These are phyloP conservation scores for Geotrypetes seraphini DNA, from an alignment of 2,797 vertebrate species.

Conservation along the genomic window DNA sequence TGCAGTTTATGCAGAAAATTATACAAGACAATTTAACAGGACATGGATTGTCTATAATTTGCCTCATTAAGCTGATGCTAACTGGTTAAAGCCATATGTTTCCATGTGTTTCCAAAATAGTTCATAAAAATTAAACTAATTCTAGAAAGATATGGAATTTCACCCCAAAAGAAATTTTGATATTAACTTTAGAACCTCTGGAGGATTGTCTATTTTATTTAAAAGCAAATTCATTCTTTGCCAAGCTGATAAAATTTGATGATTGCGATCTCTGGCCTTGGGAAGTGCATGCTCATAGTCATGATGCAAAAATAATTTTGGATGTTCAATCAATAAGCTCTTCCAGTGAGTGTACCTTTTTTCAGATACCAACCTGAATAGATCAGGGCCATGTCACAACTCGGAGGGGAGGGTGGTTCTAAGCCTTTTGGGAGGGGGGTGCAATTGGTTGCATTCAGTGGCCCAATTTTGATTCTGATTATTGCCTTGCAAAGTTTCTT, in stretches of 20 bases:
- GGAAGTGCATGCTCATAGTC: no score
- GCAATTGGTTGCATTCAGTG: no score
- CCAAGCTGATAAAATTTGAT: background rate
- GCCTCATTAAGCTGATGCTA: constrained; percentile 20
- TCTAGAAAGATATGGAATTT: constrained; percentile 21
- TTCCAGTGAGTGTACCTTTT: no score
- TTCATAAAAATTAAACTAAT: constrained; percentile 10
- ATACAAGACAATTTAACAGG: constrained; percentile 23
- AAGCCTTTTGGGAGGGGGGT: no score
- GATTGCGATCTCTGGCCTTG: no score
- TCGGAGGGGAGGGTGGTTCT: no score
- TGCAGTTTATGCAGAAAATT: constrained; percentile 14
- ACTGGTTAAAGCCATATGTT: constrained; percentile 31
- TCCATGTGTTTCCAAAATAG: constrained; percentile 36
- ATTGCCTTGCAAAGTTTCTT: no score
- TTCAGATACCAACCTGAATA: no score
- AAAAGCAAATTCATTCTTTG: background rate
- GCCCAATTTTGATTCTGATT: no score
- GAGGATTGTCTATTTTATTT: background rate
- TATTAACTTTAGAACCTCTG: constrained; percentile 14
- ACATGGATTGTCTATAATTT: constrained; percentile 26
- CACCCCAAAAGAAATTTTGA: constrained; percentile 10
- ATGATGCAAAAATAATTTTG: no score
- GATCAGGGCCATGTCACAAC: no score
- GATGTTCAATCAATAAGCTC: no score